phyloP scores from a whole-genome alignment of 2,888 invertebrate species.

The Deilephila porcellus region DNA sequence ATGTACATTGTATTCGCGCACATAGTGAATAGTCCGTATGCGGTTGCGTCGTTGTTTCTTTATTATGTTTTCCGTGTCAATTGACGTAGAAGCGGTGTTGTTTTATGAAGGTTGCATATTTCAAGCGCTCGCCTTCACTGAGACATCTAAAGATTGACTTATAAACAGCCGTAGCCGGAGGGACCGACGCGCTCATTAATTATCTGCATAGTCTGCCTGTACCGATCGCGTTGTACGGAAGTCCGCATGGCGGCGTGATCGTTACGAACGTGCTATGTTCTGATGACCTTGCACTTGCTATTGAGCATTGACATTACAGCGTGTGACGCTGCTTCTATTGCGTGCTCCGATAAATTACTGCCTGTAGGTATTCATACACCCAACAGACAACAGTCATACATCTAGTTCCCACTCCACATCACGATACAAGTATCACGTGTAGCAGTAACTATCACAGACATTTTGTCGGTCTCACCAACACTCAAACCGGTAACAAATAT shows the following conservation, averaged over 20 bases:
- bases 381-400: too few relatives aligned
- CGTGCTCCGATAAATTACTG: too few relatives aligned
- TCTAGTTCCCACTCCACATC: too few relatives aligned
- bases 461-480: too few relatives aligned
- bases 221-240: neutral
- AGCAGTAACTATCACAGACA: too few relatives aligned
- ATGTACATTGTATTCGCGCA: too few relatives aligned
- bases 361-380: too few relatives aligned
- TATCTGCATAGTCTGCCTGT: neutral
- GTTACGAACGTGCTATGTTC: neutral
- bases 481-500: too few relatives aligned
- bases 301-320: neutral
- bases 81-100: neutral
- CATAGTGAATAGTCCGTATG: too few relatives aligned
- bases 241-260: neutral
- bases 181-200: neutral
- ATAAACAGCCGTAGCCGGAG: neutral
- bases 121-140: conserved; percentile 15
- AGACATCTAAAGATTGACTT: conserved; percentile 9
- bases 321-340: neutral
- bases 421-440: too few relatives aligned
- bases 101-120: conserved; percentile 8
- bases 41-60: too few relatives aligned
- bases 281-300: neutral
- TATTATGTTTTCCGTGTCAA: too few relatives aligned